A percentile compares a stretch with the other conserved stretches of the same genome.
These are phyloP conservation scores for Osedax fenrisi DNA, from an alignment of 2,888 invertebrate genomes.

Conservation along the genomic window DNA sequence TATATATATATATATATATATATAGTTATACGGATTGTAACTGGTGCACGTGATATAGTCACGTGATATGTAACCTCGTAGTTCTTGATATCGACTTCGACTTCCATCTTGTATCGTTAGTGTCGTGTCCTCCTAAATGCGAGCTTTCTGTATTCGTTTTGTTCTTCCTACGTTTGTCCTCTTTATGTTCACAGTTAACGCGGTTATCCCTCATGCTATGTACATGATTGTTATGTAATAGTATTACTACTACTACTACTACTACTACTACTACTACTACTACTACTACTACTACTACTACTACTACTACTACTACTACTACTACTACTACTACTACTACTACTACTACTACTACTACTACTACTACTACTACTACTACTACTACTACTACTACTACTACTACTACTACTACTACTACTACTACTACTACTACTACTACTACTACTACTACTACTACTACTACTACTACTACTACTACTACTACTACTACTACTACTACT, in stretches of 20 bases:
- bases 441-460: not conserved
- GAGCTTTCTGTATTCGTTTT: too few relatives aligned
- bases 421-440: not conserved
- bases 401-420: conserved; percentile 3
- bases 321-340: conserved; percentile 19
- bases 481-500: conserved; percentile 27
- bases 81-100: too few relatives aligned
- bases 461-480: conserved; percentile 16
- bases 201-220: too few relatives aligned
- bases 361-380: conserved; percentile 22
- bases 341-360: conserved; percentile 21
- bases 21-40: too few relatives aligned
- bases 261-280: not conserved
- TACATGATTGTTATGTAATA: too few relatives aligned
- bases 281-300: not conserved
- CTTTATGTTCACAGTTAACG: too few relatives aligned
- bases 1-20: too few relatives aligned
- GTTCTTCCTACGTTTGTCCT: too few relatives aligned
- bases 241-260: conserved; percentile 2
- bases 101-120: too few relatives aligned
- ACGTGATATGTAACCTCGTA: too few relatives aligned
- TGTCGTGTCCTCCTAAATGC: too few relatives aligned
- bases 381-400: conserved; percentile 19
- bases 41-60: too few relatives aligned
- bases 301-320: conserved; percentile 18